Percentiles rank a stretch among this genome's conserved stretches.
Conservation (phyloP, 2,888 invertebrate genomes). For the Pyrochroa serraticornis region DNA sequence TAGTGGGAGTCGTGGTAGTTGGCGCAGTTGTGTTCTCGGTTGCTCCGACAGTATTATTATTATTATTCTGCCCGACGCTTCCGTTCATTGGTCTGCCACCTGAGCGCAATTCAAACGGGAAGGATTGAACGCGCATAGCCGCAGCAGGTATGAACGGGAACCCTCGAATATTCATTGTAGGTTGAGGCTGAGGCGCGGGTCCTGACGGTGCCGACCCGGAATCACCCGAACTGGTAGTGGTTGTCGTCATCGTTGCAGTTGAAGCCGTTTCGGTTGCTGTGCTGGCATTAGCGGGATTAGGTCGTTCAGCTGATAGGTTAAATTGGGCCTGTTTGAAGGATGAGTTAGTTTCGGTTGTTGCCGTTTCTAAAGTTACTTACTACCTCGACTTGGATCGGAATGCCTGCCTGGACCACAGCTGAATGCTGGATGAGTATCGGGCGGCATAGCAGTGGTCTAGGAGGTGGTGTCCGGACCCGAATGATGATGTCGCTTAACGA, state of each 20-base stretch:
- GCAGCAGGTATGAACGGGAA: constrained; percentile 46
- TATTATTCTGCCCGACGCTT: constrained; percentile 11
- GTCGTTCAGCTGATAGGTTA: constrained; percentile 45
- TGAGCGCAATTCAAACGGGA: constrained; percentile 50
- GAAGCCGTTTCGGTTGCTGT: constrained; percentile 18
- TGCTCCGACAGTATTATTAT: constrained; percentile 15
- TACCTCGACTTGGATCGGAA: constrained; percentile 69
- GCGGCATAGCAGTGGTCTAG: constrained; percentile 72
- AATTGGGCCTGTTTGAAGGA: constrained; percentile 43
- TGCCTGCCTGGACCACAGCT: constrained; percentile 68
- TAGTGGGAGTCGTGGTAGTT: constrained; percentile 26
- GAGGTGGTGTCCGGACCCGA: constrained; percentile 70
- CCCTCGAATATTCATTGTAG: constrained; percentile 31
- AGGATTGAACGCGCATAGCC: constrained; percentile 50
- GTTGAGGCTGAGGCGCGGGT: constrained; percentile 32
- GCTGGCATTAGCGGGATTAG: constrained; percentile 2
- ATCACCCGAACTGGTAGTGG: constrained; percentile 19
- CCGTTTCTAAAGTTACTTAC: constrained; percentile 19
- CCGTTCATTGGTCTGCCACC: constrained; percentile 26
- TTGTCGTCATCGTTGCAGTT: constrained; percentile 27
- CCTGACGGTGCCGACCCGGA: constrained; percentile 18
- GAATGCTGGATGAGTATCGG: constrained; percentile 75
- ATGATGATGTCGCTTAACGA: constrained; percentile 85
- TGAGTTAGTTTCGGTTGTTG: background rate
- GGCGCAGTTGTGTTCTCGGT: constrained; percentile 28